Base-by-base conservation (phyloP, 2,113 vertebrate species). In the Orthonyx spaldingii region DNA sequence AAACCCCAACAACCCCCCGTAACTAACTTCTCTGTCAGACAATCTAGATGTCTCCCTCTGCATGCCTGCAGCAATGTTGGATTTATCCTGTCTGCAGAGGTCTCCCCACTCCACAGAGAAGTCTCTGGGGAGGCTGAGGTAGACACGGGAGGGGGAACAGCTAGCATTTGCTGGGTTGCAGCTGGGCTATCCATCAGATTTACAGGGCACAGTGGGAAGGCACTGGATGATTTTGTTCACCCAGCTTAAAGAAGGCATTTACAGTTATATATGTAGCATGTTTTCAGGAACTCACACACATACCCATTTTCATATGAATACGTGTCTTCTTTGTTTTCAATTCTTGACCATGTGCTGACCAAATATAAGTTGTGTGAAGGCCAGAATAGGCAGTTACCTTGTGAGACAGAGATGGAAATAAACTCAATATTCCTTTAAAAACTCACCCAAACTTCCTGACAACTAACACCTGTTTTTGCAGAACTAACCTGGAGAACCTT, bases 91-190 rank as follows among this genome's bases (percentile, higher is more conserved):
- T 49, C 94, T 82, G 78, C 13, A 93, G 96, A 63, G 72, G 91
- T 93, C 94, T 89, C 95, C 55, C 69, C 18, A 81, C 76, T 83
- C 93, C 15, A 4, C 69, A 49, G 33, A 82, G 76, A 91, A 75
- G 77, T 23, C 16, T 2, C 4, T 0, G 5, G 28, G 28, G 21
- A 23, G 32, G 39, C 41, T 10, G 1, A n/a, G 16, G 10, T 15
- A 8, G 9, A 6, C 0, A 2, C 16, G 13, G 56, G 15, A 27
- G 30, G 11, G 24, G 32, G 16, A 82, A 9, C 35, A 44, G 35
- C 17, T 26, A 35, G 57, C 16, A 10, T 16, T 19, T 46, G 13
- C 32, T 17, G 37, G 24, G 7, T 4, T 30, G 42, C 30, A 21
- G 23, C 30, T 44, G 50, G 46, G 22, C 7, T 49, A 6, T n/a